Conservation (phyloP, 2,888 invertebrate genomes). For the Dryobotodes eremita region DNA sequence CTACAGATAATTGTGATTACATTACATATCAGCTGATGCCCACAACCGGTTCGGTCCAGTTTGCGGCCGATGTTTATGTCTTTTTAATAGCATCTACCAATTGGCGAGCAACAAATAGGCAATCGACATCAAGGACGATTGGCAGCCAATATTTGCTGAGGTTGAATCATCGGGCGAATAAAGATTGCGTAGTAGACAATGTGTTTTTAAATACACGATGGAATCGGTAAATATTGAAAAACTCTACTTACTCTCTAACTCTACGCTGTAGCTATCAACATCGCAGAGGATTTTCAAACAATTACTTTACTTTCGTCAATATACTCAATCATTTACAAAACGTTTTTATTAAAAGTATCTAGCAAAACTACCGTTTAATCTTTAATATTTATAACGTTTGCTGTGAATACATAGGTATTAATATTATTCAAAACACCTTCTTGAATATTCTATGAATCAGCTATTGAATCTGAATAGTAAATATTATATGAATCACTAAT, state of each 20-base stretch:
- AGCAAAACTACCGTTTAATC: constrained; percentile 4
- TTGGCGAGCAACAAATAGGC: constrained; percentile 54
- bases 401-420: constrained; percentile 6
- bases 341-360: background rate
- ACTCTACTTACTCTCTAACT: no score
- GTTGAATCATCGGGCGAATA: constrained; percentile 35
- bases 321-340: background rate
- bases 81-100: constrained; percentile 63
- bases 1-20: constrained; percentile 60
- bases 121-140: constrained; percentile 55
- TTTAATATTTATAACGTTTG: constrained; percentile 16
- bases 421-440: constrained; percentile 36
- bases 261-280: background rate
- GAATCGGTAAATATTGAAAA: background rate
- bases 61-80: constrained; percentile 52
- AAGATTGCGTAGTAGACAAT: constrained; percentile 7
- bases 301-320: background rate
- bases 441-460: constrained; percentile 43
- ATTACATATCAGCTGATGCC: constrained; percentile 60
- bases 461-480: constrained; percentile 42
- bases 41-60: constrained; percentile 52
- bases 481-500: constrained; percentile 51
- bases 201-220: constrained; percentile 5
- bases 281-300: background rate
- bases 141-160: constrained; percentile 47